Evolutionary conservation across 2,797 vertebrate species (phyloP).

Genomic region (Sebastes flavidus): DNA sequence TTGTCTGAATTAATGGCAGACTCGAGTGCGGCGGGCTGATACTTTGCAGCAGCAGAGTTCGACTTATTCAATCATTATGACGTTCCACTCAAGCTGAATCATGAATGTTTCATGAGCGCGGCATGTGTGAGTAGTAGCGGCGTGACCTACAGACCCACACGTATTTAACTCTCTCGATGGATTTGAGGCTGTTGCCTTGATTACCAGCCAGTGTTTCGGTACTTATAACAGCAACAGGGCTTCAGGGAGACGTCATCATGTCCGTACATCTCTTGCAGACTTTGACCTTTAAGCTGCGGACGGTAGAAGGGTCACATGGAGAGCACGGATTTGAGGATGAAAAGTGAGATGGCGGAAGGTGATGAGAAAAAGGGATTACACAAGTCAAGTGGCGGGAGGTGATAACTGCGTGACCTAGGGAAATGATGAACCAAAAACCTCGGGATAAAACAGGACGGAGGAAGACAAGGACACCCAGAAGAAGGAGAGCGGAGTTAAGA

Average conservation of each 20-base stretch:
- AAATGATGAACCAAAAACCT: conserved; percentile 26
- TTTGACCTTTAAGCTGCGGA: conserved; percentile 48
- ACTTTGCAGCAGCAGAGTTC: conserved; percentile 41
- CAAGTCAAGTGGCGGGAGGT: conserved; percentile 44
- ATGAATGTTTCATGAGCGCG: conserved; percentile 74
- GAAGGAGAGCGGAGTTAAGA: conserved; percentile 29
- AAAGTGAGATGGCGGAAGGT: conserved; percentile 6
- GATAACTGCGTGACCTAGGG: conserved; percentile 38
- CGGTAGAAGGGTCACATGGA: conserved; percentile 31
- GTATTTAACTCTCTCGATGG: conserved; percentile 23
- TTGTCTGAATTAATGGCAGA: conserved; percentile 51
- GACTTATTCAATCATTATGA: conserved; percentile 69
- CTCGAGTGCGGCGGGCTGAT: conserved; percentile 39
- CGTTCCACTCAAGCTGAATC: conserved; percentile 54
- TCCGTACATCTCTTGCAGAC: not conserved
- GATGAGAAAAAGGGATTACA: conserved; percentile 44
- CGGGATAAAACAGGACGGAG: not conserved
- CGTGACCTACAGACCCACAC: conserved; percentile 47
- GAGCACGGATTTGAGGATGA: conserved; percentile 1
- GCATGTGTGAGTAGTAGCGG: conserved; percentile 41
- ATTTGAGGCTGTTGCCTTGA: conserved; percentile 33
- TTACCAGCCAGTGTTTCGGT: conserved; percentile 20
- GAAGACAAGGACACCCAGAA: conserved; percentile 30
- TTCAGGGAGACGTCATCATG: not conserved
- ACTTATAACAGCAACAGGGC: conserved; percentile 25